Base-by-base conservation (phyloP, 1,140 invertebrate species). In the Drusus annulatus region DNA sequence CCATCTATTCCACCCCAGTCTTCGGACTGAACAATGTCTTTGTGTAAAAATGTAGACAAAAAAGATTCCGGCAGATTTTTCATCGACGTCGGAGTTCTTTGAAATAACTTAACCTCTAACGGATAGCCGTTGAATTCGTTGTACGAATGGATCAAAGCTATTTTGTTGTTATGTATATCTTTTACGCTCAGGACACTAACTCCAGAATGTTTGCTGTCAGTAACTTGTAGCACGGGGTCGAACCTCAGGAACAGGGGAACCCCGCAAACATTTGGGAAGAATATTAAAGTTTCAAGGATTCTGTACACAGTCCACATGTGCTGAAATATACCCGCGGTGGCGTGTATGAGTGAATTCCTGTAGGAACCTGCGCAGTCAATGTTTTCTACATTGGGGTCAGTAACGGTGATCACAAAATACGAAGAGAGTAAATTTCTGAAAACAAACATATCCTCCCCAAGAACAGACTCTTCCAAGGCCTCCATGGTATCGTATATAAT, bases 1-100 rank as follows among this genome's bases (percentile, higher is more conserved):
- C 86, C 87, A 63, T 90, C 88, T 2, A 86, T 79, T 16, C 85
- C 86, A n/a, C 77, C 80, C 16, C 71, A 19, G 52, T 78, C 52
- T n/a, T 69, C 80, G n/a, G 69, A 62, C 0, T 8, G 19, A 1
- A 36, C 21, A 17, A 81, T 80, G 21, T 83, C 82, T 23, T 79
- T 79, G 16, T 68, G 63, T 19, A 81, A 73, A 73, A 77, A 83
- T 50, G 76, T 83, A n/a, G 60, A 73, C 10, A 81, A 16, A 15
- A 83, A 77, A 31, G 82, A 60, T 56, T 81, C 25, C 3, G 82
- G 50, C 3, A 81, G 21, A 45, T 79, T 74, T 19, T 78, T 79
- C 16, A 80, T 69, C 15, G 60, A 25, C 17, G 82, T 83, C 16
- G 82, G 79, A 3, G 78, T 50, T 5, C 82, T 25, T 50, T 52